Base-by-base conservation (phyloP, 2,113 vertebrate genomes). In the Lagopus leucura region DNA sequence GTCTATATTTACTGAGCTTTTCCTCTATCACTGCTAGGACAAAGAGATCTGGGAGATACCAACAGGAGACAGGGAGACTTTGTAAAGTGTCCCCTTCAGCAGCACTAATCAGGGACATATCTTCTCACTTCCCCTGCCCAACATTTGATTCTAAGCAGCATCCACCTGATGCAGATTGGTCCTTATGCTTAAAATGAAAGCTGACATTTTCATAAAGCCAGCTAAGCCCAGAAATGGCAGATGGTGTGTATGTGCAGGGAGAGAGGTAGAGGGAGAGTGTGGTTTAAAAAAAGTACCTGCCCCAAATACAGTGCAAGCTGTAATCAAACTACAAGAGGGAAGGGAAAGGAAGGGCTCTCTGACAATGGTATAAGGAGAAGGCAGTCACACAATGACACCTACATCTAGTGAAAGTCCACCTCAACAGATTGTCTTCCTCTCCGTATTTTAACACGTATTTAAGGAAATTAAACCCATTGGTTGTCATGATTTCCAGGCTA, bases 271-370 rank as follows among this genome's bases (percentile, higher is more conserved):
- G 40, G 45, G n/a, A 83, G 55, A 92, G 48, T 0, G 1, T 12
- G 57, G 38, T 89, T 87, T 92, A 69, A 94, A 94, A 94, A 81
- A 92, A 78, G 81, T 43, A 86, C 69, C 64, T 93, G 87, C 65
- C 77, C 61, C 77, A 84, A 92, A 86, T 81, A 71, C 77, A 50
- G 55, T 4, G 22, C 12, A 60, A 83, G 15, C 47, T 40, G 4
- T 63, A 40, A 40, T 17, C n/a, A 18, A 28, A 80, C 70, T 55
- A 36, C 73, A 83, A 64, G 42, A 42, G 11, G 38, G 22, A 72
- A 45, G 34, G 1, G 16, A 22, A 82, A 18, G 60, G 47, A 88
- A 64, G 15, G 22, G 9, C 5, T 6, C 22, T 61, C 36, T 28
- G 7, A 30, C 12, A 58, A 47, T 73, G 19, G 9, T 8, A 30